Base-by-base conservation (phyloP, 2,797 vertebrate genomes). In the Tadarida brasiliensis region DNA sequence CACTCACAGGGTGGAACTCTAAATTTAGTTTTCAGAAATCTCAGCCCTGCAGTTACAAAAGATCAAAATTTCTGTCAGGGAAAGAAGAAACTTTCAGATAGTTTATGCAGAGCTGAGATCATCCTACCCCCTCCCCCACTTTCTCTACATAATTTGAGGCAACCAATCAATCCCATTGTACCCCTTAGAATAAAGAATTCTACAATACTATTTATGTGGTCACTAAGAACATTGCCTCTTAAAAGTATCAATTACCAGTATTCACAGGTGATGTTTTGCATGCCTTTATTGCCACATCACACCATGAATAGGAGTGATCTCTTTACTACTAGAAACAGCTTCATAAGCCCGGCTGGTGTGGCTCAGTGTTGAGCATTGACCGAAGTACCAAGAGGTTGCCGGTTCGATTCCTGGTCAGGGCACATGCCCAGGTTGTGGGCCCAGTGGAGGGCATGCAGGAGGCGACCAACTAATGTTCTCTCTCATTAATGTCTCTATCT, bases 181-280 rank as follows among this genome's bases (percentile, higher is more conserved):
- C 7, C 9, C 11, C 26, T 19, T 20, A 28, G 7, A n/a, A 49
- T 14, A 1, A 28, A 77, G 30, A 35, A 7, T 28, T 14, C 22
- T 9, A 10, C 19, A 19, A 2, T 24, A 11, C 12, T 7, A 2
- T 17, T 39, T 4, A 11, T 44, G 0, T 3, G 10, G 11, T 11
- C 22, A n/a, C 15, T 33, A 17, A 12, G 14, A 26, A 35, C 24
- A 3, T 4, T 47, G 11, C 30, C 68, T 22, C 39, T 59, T 39
- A 47, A 5, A 33, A 49, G 67, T 26, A 7, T 12, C 11, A 16
- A 24, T 59, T 22, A 26, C 33, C 24, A 67, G 49, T 35, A 35
- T 28, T 74, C 16, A 0, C 24, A 47, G 70, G 33, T 11, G 28
- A 33, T 33, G 22, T 56, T 26, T 82, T 33, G 49, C 20, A 5